These are phyloP conservation scores for Labeo calbasu DNA, from an alignment of 2,797 vertebrate genomes.

Conservation along the genomic window DNA sequence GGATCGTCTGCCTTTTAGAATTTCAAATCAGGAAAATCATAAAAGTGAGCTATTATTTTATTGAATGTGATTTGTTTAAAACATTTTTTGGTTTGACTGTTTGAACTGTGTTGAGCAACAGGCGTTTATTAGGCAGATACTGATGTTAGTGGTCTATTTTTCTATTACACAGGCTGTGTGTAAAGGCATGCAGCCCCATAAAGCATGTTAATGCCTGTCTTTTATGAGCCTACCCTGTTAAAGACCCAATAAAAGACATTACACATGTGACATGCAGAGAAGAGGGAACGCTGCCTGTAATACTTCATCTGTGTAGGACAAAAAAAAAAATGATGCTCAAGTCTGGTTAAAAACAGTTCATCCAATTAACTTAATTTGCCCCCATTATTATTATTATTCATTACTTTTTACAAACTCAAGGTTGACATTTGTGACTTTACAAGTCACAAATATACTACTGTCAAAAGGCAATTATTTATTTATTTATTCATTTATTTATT, in stretches of 20 bases:
- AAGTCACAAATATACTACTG: too few relatives aligned
- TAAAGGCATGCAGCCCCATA: constrained; percentile 28
- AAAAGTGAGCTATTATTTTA: too few relatives aligned
- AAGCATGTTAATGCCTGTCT: constrained; percentile 45
- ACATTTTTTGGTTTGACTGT: background rate
- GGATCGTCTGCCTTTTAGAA: background rate
- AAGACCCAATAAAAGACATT: constrained; percentile 8
- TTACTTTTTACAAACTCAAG: too few relatives aligned
- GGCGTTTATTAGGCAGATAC: background rate
- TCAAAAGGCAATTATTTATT: too few relatives aligned
- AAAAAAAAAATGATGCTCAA: background rate
- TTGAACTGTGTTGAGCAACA: background rate
- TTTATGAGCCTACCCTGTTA: background rate
- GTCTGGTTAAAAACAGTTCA: too few relatives aligned
- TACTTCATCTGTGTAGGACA: background rate
- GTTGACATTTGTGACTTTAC: too few relatives aligned
- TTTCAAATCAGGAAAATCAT: background rate
- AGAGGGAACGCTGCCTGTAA: background rate
- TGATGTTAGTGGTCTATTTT: constrained; percentile 32
- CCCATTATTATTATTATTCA: too few relatives aligned
- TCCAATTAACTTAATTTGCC: too few relatives aligned
- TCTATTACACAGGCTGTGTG: constrained; percentile 17
- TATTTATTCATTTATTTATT: too few relatives aligned
- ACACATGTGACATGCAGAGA: constrained; percentile 3
- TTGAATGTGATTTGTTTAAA: background rate